These are phyloP conservation scores for Cinara cedri DNA, from an alignment of 2,888 invertebrate genomes.

Conservation along the genomic window DNA sequence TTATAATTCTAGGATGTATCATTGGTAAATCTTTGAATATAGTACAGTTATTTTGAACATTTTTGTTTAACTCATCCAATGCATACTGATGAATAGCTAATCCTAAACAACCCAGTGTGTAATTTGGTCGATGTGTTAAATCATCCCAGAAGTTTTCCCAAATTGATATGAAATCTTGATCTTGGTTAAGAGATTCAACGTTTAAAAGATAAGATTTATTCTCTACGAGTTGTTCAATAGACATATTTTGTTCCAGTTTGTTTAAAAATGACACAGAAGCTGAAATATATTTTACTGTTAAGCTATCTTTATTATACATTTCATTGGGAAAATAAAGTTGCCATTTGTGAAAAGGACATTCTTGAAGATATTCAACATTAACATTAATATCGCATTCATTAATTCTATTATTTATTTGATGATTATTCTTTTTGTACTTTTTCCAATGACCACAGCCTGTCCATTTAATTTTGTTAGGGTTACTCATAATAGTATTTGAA, in stretches of 20 bases:
- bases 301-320: conserved; percentile 66
- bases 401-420: neutral
- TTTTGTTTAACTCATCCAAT: conserved; percentile 48
- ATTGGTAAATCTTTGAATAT: conserved; percentile 62
- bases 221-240: conserved; percentile 68
- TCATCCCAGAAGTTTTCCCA: conserved; percentile 74
- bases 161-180: conserved; percentile 67
- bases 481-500: conserved; percentile 36
- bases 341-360: conserved; percentile 72
- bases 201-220: conserved; percentile 69
- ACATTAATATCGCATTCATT: neutral
- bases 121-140: conserved; percentile 72
- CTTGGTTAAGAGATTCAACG: conserved; percentile 67
- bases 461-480: conserved; percentile 46
- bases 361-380: conserved; percentile 17
- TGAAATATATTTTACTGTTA: conserved; percentile 65
- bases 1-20: conserved; percentile 68
- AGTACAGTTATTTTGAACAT: conserved; percentile 29
- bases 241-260: conserved; percentile 65
- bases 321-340: conserved; percentile 78
- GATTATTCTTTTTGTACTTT: conserved; percentile 38
- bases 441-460: conserved; percentile 26
- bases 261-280: conserved; percentile 68
- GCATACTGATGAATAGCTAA: conserved; percentile 76
- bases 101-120: conserved; percentile 74